Evolutionary conservation across 2,113 vertebrate genomes (phyloP).

Genomic region (Reinhardtius hippoglossoides): DNA sequence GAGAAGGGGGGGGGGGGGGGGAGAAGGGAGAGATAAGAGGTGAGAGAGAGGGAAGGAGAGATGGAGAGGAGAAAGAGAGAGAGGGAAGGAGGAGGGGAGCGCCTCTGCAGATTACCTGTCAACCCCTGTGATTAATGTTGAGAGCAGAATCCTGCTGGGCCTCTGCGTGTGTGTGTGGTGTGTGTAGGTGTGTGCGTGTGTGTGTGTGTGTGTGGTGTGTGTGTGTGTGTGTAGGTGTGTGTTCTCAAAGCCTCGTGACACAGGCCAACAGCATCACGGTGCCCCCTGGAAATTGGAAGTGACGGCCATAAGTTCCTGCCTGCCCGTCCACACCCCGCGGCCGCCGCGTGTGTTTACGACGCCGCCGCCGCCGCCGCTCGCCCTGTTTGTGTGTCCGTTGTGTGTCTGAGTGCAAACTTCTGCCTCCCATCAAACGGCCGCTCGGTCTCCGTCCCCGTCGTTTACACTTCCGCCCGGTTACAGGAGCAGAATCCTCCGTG

Average conservation of each 20-base stretch:
- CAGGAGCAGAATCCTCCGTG: not conserved
- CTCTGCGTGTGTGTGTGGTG: slow-evolving; percentile 28
- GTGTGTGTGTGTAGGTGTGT: slow-evolving; percentile 22
- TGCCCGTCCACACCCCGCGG: slow-evolving; percentile 45
- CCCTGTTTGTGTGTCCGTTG: slow-evolving; percentile 16
- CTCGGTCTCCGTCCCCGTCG: not conserved
- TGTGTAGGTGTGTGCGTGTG: slow-evolving; percentile 19
- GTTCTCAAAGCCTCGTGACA: slow-evolving; percentile 54
- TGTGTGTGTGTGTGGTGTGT: slow-evolving; percentile 23
- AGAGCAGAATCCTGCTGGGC: slow-evolving; percentile 65
- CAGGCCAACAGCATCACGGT: slow-evolving; percentile 61
- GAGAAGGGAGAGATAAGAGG: slow-evolving; percentile 22
- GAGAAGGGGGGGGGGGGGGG: slow-evolving; percentile 3
- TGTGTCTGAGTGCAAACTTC: not conserved
- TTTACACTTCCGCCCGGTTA: not conserved
- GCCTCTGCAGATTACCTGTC: slow-evolving; percentile 80
- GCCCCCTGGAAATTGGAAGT: slow-evolving; percentile 78
- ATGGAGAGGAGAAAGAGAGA: slow-evolving; percentile 25
- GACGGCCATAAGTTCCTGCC: slow-evolving; percentile 71
- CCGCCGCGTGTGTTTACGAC: slow-evolving; percentile 31
- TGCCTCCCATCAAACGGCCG: not conserved
- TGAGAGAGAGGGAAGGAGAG: slow-evolving; percentile 26
- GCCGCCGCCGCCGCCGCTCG: too few species aligned
- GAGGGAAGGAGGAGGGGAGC: slow-evolving; percentile 51
- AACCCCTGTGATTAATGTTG: slow-evolving; percentile 81